These are phyloP conservation scores for Nothoprocta pentlandii DNA, from an alignment of 2,113 vertebrate species.

Conservation along the genomic window DNA sequence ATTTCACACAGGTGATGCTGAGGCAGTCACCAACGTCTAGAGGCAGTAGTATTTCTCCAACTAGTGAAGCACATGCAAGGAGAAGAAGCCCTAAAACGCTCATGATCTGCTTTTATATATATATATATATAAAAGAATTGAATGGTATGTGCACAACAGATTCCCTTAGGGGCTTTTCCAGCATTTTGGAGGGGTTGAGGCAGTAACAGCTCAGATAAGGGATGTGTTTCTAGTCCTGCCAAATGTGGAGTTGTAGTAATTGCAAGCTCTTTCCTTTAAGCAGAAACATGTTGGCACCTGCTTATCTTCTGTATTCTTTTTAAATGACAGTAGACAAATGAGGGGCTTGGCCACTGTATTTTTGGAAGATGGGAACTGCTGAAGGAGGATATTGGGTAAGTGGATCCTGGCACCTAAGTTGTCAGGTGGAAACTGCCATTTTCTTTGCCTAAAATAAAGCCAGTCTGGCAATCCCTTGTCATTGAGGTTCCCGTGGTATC, in stretches of 20 bases:
- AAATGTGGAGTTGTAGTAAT: not conserved
- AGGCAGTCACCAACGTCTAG: conserved; percentile 31
- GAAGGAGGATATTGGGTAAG: not conserved
- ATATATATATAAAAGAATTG: not conserved
- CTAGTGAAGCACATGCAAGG: conserved; percentile 68
- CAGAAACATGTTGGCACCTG: not conserved
- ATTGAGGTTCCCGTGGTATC: not conserved
- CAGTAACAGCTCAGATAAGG: conserved; percentile 52
- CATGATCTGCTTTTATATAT: conserved; percentile 71
- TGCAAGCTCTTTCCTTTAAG: not conserved
- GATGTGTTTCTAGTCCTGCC: conserved; percentile 46
- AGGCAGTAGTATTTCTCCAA: conserved; percentile 35
- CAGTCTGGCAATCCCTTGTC: not conserved
- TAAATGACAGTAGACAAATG: not conserved
- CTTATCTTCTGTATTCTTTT: not conserved
- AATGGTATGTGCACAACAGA: conserved; percentile 48
- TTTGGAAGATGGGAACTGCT: not conserved
- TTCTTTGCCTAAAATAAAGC: not conserved
- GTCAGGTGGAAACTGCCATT: not conserved
- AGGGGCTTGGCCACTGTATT: not conserved
- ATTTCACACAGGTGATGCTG: not conserved
- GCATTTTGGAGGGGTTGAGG: conserved; percentile 21
- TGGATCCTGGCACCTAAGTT: fast-evolving
- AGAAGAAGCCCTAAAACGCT: conserved; percentile 53
- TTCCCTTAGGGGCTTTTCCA: conserved; percentile 67